These are phyloP conservation scores for Drosophila pachea DNA, from an alignment of 1,140 invertebrate species.

Conservation along the genomic window DNA sequence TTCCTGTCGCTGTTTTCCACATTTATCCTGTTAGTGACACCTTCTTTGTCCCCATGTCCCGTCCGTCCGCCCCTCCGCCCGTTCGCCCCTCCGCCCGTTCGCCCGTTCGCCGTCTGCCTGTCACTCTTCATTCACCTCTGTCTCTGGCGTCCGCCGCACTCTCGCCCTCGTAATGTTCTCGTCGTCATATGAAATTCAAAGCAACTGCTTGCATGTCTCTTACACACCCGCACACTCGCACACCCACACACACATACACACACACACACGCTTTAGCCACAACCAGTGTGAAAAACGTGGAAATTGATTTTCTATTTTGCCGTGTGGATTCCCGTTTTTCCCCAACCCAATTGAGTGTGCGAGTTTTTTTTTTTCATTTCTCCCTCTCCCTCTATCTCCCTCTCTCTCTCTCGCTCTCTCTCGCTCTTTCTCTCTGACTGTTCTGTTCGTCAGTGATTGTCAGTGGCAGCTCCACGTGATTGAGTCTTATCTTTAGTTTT, in stretches of 20 bases:
- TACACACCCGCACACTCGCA: not conserved
- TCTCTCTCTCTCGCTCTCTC: no score
- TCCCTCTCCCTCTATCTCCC: no score
- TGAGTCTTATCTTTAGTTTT: slow-evolving; percentile 76
- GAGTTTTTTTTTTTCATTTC: no score
- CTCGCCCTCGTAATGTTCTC: slow-evolving; percentile 17
- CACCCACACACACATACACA: not conserved
- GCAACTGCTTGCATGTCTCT: slow-evolving; percentile 66
- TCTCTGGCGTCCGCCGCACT: not conserved
- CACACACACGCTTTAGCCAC: not conserved
- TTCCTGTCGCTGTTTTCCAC: slow-evolving; percentile 72
- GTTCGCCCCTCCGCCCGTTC: not conserved
- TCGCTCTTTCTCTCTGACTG: no score
- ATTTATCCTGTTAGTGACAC: slow-evolving; percentile 76
- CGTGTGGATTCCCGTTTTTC: slow-evolving; percentile 39
- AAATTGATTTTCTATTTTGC: slow-evolving; percentile 77
- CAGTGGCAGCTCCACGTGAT: slow-evolving; percentile 74
- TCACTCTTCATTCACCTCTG: slow-evolving; percentile 67
- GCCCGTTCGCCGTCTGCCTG: slow-evolving; percentile 47
- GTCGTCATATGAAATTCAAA: slow-evolving; percentile 65
- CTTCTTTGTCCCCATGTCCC: slow-evolving; percentile 71
- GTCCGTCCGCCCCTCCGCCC: slow-evolving; percentile 13
- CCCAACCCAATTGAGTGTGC: not conserved
- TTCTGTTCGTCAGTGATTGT: slow-evolving; percentile 42
- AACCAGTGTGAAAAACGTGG: slow-evolving; percentile 60